A percentile compares a stretch with the other conserved stretches of the same genome.
Evolutionary conservation across 1,140 invertebrate species (phyloP).

Genomic region (Chironomus striatipennis): DNA sequence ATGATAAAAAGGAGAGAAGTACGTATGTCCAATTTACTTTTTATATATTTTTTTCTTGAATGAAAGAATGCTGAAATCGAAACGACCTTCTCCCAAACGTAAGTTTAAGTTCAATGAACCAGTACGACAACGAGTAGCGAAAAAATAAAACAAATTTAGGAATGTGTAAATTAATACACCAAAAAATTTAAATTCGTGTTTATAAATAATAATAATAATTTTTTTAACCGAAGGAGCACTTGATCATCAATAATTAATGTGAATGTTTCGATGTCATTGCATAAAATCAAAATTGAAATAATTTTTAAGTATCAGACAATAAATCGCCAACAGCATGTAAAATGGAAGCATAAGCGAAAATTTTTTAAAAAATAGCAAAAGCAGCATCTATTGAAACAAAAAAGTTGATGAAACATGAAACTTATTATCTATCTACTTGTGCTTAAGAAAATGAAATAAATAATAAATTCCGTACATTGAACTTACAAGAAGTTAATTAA

Average conservation of each 20-base stretch:
- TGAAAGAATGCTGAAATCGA: not conserved
- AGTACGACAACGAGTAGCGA: not conserved
- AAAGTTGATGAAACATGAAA: not conserved
- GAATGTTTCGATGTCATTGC: not conserved
- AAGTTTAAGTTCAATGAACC: not conserved
- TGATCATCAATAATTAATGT: not conserved
- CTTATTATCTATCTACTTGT: not conserved
- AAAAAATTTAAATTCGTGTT: not conserved
- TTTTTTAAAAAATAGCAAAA: not conserved
- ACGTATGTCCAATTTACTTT: too few relatives aligned
- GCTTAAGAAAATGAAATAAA: conserved; percentile 12
- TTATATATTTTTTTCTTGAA: too few relatives aligned
- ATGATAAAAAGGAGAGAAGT: too few relatives aligned
- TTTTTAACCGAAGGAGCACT: too few relatives aligned
- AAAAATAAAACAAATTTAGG: not conserved
- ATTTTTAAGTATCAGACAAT: too few relatives aligned
- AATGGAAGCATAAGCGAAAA: not conserved
- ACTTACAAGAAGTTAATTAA: conserved; percentile 21
- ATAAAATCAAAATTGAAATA: not conserved
- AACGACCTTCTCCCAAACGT: not conserved
- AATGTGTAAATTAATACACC: conserved; percentile 14
- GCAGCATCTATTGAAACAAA: not conserved
- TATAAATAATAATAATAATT: not conserved
- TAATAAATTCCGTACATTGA: conserved; percentile 18
- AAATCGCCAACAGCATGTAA: too few relatives aligned